A percentile compares a stretch with the other conserved stretches of the same genome.
Conservation (phyloP, 2,888 invertebrate species). For the Erynnis tages region DNA sequence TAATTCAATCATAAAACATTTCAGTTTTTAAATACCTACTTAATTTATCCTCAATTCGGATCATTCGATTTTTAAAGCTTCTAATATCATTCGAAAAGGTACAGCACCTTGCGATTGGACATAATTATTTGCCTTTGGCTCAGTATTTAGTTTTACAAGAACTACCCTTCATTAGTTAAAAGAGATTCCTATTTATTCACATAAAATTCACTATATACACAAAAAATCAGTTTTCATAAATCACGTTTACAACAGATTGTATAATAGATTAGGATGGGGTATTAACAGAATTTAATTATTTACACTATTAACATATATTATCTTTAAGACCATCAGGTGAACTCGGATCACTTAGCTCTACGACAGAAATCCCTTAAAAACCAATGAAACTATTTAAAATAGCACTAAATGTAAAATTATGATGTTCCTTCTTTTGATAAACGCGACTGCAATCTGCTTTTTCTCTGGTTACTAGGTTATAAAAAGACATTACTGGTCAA, state of each 20-base stretch:
- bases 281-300: slow-evolving; percentile 38
- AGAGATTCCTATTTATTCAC: slow-evolving; percentile 55
- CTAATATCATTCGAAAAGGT: slow-evolving; percentile 56
- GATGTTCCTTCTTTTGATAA: not conserved
- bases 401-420: no score
- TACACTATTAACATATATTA: slow-evolving; percentile 49
- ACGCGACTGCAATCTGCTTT: not conserved
- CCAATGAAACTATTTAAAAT: no score
- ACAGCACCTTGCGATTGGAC: slow-evolving; percentile 72
- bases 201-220: slow-evolving; percentile 50
- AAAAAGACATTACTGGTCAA: no score
- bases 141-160: slow-evolving; percentile 50
- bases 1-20: no score
- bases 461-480: no score
- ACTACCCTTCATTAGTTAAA: slow-evolving; percentile 39
- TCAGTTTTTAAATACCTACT: slow-evolving; percentile 31
- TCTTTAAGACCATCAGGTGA: slow-evolving; percentile 9
- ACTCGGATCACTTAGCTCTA: not conserved
- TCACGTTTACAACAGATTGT: slow-evolving; percentile 36
- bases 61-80: slow-evolving; percentile 62
- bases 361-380: no score
- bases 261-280: slow-evolving; percentile 45
- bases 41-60: slow-evolving; percentile 54
- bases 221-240: slow-evolving; percentile 37
- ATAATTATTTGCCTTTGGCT: slow-evolving; percentile 70